Base-by-base conservation (phyloP, 2,113 vertebrate genomes). In the Physeter macrocephalus region DNA sequence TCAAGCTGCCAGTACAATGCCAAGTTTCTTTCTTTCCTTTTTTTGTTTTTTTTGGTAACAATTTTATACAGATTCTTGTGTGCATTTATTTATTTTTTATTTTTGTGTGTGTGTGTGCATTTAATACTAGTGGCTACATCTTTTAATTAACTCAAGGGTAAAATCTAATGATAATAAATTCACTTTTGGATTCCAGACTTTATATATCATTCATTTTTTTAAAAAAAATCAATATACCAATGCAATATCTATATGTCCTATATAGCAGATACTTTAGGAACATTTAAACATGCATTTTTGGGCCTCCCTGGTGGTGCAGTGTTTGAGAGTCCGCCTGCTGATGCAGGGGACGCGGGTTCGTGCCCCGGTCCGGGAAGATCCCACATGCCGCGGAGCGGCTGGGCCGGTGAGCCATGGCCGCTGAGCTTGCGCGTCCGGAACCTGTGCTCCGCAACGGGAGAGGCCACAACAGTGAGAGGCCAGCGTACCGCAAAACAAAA, bases 181-280 rank as follows among this genome's bases (percentile, higher is more conserved):
- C 41, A 82, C 49, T 96, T 88, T 95, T 85, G 78, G 49, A 81
- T 91, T 96, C 25, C 23, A 90, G 46, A 85, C 39, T 90, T 90
- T 57, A 27, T 34, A 52, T 57, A 9, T 36, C 52, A 82, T 69
- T 94, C 61, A 83, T 6, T 36, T 49, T 64, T 83, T 62, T 62
- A 27, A 83, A 77, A 77, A 77, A 49, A 34, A 54, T 13, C 36
- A 88, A 5, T 14, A 46, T 46, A 25, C 17, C 10, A 80, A 12
- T 75, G 89, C 39, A 67, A 14, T 88, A 69, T 62, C 31, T 81
- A 0, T 77, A 11, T 80, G 2, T 95, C 20, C 39, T 90, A 54
- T 46, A 77, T 61, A 77, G 31, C 61, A 82, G 43, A 49, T 64
- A 72, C 13, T 85, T 18, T 78, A 75, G 62, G 59, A 91, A 78